Evolutionary conservation across 2,797 vertebrate genomes (phyloP), one percentile per base, ranked within the genome.

Genomic region (Trachops cirrhosus): DNA sequence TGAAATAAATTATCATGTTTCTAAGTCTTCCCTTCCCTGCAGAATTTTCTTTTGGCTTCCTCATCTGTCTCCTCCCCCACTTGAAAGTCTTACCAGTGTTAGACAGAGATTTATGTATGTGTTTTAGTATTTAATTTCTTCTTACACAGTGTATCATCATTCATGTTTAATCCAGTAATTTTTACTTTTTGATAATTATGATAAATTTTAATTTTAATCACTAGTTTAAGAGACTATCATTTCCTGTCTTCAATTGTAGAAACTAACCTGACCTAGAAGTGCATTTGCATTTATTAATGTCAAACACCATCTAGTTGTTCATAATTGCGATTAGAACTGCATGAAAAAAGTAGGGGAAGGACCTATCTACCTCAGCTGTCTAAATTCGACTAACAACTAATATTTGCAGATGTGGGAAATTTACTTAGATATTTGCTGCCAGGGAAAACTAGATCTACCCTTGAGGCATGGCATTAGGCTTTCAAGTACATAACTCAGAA

Each of bases 351-450:
- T 9, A 5, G 34, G 26, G 84, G 79, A 80, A 86, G 22, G 5
- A 16, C 50, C 83, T 93, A 39, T 67, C 24, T 93, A 88, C 22
- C 34, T 88, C 95, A 97, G 96, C 95, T 97, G 94, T 95, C 89
- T 84, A 95, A 95, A 95, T 96, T 93, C 5, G 21, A 82, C 93
- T 62, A 90, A 87, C 78, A 95, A 92, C 96, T 96, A 91, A 89
- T 93, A 94, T 88, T 91, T 95, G 93, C 93, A 97, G 95, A 80
- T 96, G 86, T 94, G 41, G 73, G 11, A 84, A 96, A 92, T 97
- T 87, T 95, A 83, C 71, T 86, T 87, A 95, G 54, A 26, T 8
- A 0, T 41, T n/a, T 70, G 44, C 26, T 97, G 62, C 95, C 84
- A 75, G 86, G 86, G 59, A 59, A 74, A 90, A 97, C 93, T 96